These are phyloP conservation scores for Galaxias olidus DNA, from an alignment of 2,797 vertebrate genomes.

Conservation along the genomic window DNA sequence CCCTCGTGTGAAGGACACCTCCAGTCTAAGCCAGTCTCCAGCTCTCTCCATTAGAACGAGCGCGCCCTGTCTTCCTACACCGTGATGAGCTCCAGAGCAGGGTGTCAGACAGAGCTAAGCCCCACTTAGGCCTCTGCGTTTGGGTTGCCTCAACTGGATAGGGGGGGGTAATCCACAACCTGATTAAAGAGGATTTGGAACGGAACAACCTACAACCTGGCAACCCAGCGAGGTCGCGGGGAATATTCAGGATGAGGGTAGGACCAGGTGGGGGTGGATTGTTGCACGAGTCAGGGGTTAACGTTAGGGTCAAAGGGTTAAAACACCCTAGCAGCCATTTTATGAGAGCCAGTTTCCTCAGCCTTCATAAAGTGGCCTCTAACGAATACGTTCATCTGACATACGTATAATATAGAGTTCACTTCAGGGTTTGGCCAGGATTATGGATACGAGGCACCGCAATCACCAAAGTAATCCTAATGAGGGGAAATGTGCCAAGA, in stretches of 20 bases:
- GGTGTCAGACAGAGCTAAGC: slow-evolving; percentile 56
- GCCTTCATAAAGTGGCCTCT: neutral
- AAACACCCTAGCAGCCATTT: too few species aligned
- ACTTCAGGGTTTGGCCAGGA: slow-evolving; percentile 21
- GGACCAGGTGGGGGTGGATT: slow-evolving; percentile 19
- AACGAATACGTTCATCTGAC: slow-evolving; percentile 13
- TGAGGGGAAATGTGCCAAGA: too few species aligned
- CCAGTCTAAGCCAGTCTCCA: slow-evolving; percentile 16
- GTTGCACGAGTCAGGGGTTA: slow-evolving; percentile 26
- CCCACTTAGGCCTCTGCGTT: slow-evolving; percentile 45
- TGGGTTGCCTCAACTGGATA: slow-evolving; percentile 39
- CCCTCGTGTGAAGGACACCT: slow-evolving; percentile 12
- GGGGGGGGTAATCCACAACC: slow-evolving; percentile 57
- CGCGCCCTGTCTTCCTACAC: slow-evolving; percentile 24
- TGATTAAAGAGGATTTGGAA: slow-evolving; percentile 56
- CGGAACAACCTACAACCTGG: slow-evolving; percentile 23
- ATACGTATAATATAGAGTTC: slow-evolving; percentile 11
- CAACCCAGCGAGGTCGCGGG: slow-evolving; percentile 8
- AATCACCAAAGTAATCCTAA: too few species aligned
- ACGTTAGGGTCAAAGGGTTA: too few species aligned
- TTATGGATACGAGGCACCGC: neutral
- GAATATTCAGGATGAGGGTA: slow-evolving; percentile 35
- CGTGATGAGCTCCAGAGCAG: slow-evolving; percentile 21
- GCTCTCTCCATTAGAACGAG: slow-evolving; percentile 17
- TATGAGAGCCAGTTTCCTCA: too few species aligned